A percentile compares a stretch with the other conserved stretches of the same genome.
These are phyloP conservation scores for Cepphus grylle DNA, from an alignment of 2,113 vertebrate genomes.

Conservation along the genomic window DNA sequence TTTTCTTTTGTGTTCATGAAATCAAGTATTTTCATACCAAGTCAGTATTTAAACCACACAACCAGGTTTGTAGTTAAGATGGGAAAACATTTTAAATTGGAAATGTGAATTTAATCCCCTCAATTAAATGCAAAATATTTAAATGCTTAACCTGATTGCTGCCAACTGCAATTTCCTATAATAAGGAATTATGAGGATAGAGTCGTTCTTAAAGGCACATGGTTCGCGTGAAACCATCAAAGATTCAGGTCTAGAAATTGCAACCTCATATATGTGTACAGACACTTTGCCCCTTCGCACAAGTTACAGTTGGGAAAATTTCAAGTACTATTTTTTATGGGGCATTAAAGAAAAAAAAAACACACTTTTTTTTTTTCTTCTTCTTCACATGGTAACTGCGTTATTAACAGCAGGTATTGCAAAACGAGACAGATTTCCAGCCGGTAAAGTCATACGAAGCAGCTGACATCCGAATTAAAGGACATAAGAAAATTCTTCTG, in stretches of 20 bases:
- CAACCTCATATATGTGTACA: background rate
- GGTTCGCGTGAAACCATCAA: background rate
- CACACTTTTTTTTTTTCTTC: too few species aligned
- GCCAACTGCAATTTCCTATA: slow-evolving; percentile 36
- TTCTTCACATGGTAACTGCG: background rate
- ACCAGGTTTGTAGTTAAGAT: background rate
- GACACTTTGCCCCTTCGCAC: background rate
- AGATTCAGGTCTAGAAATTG: background rate
- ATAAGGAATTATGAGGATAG: slow-evolving; percentile 1
- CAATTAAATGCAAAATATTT: slow-evolving; percentile 44
- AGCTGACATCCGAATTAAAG: background rate
- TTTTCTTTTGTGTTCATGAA: background rate
- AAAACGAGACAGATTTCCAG: background rate
- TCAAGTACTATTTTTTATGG: background rate
- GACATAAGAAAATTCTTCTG: background rate
- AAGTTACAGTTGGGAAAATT: background rate
- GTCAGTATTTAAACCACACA: background rate
- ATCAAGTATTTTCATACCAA: background rate
- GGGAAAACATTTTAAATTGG: slow-evolving; percentile 28
- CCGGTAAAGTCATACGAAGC: background rate
- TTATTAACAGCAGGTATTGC: background rate
- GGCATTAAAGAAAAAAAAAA: background rate
- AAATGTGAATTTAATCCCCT: slow-evolving; percentile 35
- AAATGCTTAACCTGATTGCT: slow-evolving; percentile 42
- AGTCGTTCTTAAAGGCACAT: background rate